Percentiles rank a stretch among this genome's conserved stretches.
These are phyloP conservation scores for Drosophila paulistorum DNA, from an alignment of 1,140 invertebrate species.

Conservation along the genomic window DNA sequence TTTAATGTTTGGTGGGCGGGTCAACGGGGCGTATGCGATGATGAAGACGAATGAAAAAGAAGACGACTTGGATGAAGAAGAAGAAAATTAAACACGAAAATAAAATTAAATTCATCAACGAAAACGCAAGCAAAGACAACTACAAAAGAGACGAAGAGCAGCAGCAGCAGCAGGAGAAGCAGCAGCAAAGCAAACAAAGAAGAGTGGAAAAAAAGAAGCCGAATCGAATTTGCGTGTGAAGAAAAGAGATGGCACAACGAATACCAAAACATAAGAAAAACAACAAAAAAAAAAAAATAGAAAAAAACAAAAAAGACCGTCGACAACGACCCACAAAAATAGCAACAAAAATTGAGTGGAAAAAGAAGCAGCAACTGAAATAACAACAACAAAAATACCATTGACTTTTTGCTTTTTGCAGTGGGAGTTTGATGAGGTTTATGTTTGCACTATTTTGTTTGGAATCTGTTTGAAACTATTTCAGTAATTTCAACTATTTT, in stretches of 20 bases:
- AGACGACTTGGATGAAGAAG: slow-evolving; percentile 31
- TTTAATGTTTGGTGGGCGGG: background rate
- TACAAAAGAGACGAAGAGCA: slow-evolving; percentile 62
- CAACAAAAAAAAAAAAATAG: slow-evolving; percentile 20
- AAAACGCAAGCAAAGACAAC: slow-evolving; percentile 69
- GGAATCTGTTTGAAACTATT: slow-evolving; percentile 39
- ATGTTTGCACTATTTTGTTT: slow-evolving; percentile 33
- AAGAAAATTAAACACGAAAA: slow-evolving; percentile 66
- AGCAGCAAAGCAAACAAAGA: slow-evolving; percentile 49
- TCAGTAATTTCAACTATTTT: slow-evolving; percentile 53
- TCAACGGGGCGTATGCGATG: slow-evolving; percentile 24
- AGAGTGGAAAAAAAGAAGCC: slow-evolving; percentile 42
- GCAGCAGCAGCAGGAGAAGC: slow-evolving; percentile 19
- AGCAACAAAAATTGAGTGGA: slow-evolving; percentile 16
- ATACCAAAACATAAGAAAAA: slow-evolving; percentile 54
- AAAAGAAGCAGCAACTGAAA: slow-evolving; percentile 23
- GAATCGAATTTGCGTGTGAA: slow-evolving; percentile 44
- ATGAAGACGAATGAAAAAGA: slow-evolving; percentile 35
- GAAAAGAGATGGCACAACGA: slow-evolving; percentile 62
- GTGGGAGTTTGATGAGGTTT: slow-evolving; percentile 48
- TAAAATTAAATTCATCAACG: slow-evolving; percentile 72
- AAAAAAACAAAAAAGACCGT: slow-evolving; percentile 36
- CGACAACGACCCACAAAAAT: slow-evolving; percentile 35
- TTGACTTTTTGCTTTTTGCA: slow-evolving; percentile 13
- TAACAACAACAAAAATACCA: background rate